These are phyloP conservation scores for Pyralis farinalis DNA, from an alignment of 2,888 invertebrate genomes.

Conservation along the genomic window DNA sequence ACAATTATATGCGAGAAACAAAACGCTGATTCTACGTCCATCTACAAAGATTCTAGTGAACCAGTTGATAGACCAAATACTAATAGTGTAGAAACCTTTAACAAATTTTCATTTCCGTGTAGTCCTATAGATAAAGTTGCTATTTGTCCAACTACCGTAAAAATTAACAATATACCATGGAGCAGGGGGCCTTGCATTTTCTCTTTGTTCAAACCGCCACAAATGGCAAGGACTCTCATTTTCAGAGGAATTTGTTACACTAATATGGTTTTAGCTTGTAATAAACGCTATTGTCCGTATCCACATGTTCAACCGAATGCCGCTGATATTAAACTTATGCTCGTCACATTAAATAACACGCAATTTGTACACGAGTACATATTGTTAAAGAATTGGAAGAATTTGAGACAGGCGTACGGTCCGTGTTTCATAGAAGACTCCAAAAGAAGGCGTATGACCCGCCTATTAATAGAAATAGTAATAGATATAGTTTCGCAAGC, in stretches of 20 bases:
- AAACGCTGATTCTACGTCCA: slow-evolving; percentile 54
- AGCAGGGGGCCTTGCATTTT: too few relatives aligned
- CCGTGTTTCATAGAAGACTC: slow-evolving; percentile 42
- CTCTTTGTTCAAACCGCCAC: too few relatives aligned
- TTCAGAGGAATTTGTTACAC: slow-evolving; percentile 48
- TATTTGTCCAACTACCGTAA: too few relatives aligned
- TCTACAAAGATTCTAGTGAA: slow-evolving; percentile 27
- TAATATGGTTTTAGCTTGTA: slow-evolving; percentile 41
- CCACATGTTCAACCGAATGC: slow-evolving; percentile 28
- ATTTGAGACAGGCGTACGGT: slow-evolving; percentile 35
- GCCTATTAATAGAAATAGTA: slow-evolving; percentile 48
- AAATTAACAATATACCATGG: too few relatives aligned
- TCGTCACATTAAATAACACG: slow-evolving; percentile 27
- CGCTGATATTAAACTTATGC: slow-evolving; percentile 18
- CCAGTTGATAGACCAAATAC: neutral
- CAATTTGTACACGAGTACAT: slow-evolving; percentile 50
- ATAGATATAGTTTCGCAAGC: slow-evolving; percentile 35
- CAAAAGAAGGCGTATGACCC: slow-evolving; percentile 36
- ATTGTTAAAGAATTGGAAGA: slow-evolving; percentile 25
- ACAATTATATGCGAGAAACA: slow-evolving; percentile 45
- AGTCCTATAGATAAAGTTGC: too few relatives aligned
- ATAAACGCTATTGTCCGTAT: slow-evolving; percentile 33
- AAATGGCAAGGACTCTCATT: slow-evolving; percentile 23
- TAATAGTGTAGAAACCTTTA: neutral
- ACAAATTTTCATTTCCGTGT: too few relatives aligned